Evolutionary conservation across 2,113 vertebrate species (phyloP), one percentile per base, ranked within the genome.

Genomic region (Thalassarche chlororhynchos): DNA sequence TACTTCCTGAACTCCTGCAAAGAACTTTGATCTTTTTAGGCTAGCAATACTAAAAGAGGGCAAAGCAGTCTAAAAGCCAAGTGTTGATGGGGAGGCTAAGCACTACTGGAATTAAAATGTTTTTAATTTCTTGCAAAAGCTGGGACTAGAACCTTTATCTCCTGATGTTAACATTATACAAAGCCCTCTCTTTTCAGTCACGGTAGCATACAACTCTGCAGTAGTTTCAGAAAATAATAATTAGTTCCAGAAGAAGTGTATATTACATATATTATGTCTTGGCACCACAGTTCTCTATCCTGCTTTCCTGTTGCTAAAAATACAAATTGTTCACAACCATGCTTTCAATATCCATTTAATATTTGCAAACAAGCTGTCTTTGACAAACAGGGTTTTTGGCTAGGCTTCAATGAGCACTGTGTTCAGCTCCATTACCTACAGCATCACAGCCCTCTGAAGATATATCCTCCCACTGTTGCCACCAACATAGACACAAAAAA

Each of bases 221-320:
- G 72, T 32, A 60, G 34, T 72, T 92, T 89, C 65, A 85, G 89
- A 91, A 93, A 89, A 87, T 18, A 89, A 49, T 82, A 72, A 84
- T 92, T 84, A 8, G 3, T 49, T 92, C 65, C 84, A 89, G 47
- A 92, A 84, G 62, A 92, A 87, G 14, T 64, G 55, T 60, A 28
- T 32, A 75, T 82, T 74, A 72, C 5, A 17, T 82, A 64, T 60
- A 89, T 34, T 62, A 49, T 28, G 16, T 49, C 40, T 87, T 92
- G 76, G 42, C 44, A 83, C 90, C 4, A 21, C 26, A 65, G 57
- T 61, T 87, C 44, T 84, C 47, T 58, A 23, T 77, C 65, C 76
- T 52, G 65, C 61, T 91, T 77, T 92, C 47, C 74, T 78, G 69
- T 69, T 89, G 49, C 86, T 93, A 95, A 95, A 95, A 93, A 89